A percentile compares a stretch with the other conserved stretches of the same genome.
These are phyloP conservation scores for Orestias chungarensis DNA, from an alignment of 2,797 vertebrate genomes.

Conservation along the genomic window DNA sequence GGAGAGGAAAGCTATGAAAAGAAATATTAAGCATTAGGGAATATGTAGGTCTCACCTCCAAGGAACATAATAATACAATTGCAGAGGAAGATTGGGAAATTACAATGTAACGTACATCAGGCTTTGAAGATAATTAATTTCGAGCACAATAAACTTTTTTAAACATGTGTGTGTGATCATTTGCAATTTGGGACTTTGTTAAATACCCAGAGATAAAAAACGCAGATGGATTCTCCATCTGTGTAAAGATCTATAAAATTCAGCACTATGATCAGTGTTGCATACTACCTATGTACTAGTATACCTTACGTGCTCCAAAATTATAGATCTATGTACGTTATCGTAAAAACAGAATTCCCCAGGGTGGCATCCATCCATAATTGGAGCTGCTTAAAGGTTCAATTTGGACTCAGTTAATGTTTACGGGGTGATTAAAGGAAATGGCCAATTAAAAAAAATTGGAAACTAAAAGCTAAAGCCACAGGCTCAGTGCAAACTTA, in stretches of 20 bases:
- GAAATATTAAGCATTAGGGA: slow-evolving; percentile 63
- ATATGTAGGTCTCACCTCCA: slow-evolving; percentile 71
- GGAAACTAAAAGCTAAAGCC: slow-evolving; percentile 63
- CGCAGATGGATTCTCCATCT: slow-evolving; percentile 9
- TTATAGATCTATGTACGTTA: slow-evolving; percentile 23
- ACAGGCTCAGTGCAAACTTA: slow-evolving; percentile 69
- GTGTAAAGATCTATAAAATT: slow-evolving; percentile 31
- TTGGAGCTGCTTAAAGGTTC: slow-evolving; percentile 59
- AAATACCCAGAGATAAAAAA: slow-evolving; percentile 16
- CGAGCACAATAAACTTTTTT: slow-evolving; percentile 42
- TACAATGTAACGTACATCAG: slow-evolving; percentile 29
- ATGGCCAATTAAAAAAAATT: slow-evolving; percentile 76
- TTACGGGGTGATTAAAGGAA: slow-evolving; percentile 79
- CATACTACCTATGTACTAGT: slow-evolving; percentile 2
- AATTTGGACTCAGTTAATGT: slow-evolving; percentile 70
- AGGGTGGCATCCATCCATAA: slow-evolving; percentile 55
- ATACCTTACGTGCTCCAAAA: slow-evolving; percentile 29
- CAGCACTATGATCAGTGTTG: slow-evolving; percentile 17
- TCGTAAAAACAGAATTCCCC: slow-evolving; percentile 48
- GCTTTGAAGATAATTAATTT: slow-evolving; percentile 41
- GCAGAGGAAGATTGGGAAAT: slow-evolving; percentile 44
- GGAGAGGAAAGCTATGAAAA: slow-evolving; percentile 61
- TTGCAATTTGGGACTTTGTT: slow-evolving; percentile 27
- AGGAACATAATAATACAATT: slow-evolving; percentile 48
- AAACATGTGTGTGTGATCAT: slow-evolving; percentile 39